Conservation (phyloP, 2,113 vertebrate genomes). For the Elanus axillaris region DNA sequence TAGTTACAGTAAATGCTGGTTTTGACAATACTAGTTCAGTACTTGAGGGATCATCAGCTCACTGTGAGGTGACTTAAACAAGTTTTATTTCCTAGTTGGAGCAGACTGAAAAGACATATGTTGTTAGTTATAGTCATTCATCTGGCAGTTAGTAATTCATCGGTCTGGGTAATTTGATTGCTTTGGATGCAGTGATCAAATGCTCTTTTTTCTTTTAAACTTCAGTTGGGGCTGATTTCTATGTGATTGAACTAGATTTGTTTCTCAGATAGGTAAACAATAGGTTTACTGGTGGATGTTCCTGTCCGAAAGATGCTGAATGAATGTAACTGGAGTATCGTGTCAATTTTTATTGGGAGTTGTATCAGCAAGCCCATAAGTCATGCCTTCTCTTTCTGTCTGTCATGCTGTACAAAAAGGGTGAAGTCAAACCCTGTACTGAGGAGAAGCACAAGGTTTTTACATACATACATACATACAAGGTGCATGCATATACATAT, state of each 20-base stretch:
- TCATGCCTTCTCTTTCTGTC: background rate
- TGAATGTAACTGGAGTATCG: background rate
- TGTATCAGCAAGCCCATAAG: background rate
- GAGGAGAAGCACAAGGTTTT: background rate
- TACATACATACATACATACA: background rate
- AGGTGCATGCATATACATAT: background rate
- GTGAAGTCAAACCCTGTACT: background rate
- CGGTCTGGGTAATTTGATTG: background rate
- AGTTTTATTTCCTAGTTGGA: background rate
- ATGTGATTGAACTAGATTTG: background rate
- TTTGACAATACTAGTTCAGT: background rate
- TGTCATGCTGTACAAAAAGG: background rate
- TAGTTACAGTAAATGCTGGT: background rate
- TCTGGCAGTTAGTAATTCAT: background rate
- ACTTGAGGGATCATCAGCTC: background rate
- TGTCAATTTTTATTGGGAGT: background rate
- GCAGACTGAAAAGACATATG: background rate
- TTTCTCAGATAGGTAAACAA: background rate
- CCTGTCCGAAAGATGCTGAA: background rate
- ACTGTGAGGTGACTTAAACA: background rate
- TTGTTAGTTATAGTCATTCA: background rate
- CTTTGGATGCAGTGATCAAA: background rate
- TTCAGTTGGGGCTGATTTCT: background rate
- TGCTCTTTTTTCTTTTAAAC: background rate
- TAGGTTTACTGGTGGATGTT: background rate